Evolutionary conservation across 2,113 vertebrate species (phyloP).

Genomic region (Oncorhynchus gorbuscha): DNA sequence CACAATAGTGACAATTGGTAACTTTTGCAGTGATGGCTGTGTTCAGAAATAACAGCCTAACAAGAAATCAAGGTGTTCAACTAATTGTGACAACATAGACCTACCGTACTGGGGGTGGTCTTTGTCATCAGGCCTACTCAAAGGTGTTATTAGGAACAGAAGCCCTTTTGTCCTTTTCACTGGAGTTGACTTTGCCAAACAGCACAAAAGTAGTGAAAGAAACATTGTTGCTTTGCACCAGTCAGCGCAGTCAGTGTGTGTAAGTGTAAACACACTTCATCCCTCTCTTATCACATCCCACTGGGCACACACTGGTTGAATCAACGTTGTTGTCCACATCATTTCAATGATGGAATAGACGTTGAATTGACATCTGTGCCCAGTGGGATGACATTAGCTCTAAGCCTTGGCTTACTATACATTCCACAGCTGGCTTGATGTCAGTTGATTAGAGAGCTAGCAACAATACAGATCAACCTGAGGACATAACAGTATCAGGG

Average conservation of each 20-base stretch:
- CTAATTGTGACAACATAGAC: not conserved
- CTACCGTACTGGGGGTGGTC: not conserved
- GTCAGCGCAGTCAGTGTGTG: slow-evolving; percentile 34
- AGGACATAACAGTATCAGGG: too few relatives aligned
- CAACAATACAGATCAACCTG: too few relatives aligned
- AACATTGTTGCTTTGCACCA: not conserved
- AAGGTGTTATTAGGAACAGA: too few relatives aligned
- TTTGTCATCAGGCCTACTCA: too few relatives aligned
- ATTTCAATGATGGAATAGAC: too few relatives aligned
- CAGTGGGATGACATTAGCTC: slow-evolving; percentile 33
- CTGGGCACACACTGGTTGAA: too few relatives aligned
- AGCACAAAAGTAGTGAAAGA: not conserved
- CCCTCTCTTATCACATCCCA: slow-evolving; percentile 57
- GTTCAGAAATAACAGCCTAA: not conserved
- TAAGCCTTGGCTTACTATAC: not conserved
- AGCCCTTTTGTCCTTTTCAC: not conserved
- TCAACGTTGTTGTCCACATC: too few relatives aligned
- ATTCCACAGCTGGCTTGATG: too few relatives aligned
- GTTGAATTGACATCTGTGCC: too few relatives aligned
- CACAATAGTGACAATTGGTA: not conserved
- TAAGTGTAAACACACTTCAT: slow-evolving; percentile 53
- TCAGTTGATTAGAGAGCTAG: too few relatives aligned
- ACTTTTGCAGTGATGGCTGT: not conserved
- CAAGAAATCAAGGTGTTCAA: not conserved
- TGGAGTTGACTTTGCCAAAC: not conserved